phyloP scores from a whole-genome alignment of 2,113 vertebrate genomes.

The Myrmophylax atrothorax region DNA sequence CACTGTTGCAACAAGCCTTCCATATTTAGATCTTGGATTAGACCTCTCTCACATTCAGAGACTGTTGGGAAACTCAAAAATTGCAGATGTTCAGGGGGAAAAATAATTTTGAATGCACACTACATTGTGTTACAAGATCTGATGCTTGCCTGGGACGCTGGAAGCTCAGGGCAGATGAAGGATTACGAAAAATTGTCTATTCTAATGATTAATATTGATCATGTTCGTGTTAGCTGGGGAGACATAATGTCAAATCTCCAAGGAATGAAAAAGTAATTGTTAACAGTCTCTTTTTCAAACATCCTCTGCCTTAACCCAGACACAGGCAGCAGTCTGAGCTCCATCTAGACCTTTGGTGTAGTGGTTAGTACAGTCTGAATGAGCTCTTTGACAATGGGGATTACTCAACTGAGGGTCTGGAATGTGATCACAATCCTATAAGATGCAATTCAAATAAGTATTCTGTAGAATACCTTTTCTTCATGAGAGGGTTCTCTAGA shows the following conservation, averaged over 20 bases:
- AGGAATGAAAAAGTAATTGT: background rate
- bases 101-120: background rate
- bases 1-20: background rate
- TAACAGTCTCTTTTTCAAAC: background rate
- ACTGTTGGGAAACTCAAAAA: background rate
- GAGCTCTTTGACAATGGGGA: background rate
- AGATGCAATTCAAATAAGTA: background rate
- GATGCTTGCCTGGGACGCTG: background rate
- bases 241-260: background rate
- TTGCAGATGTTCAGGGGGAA: background rate
- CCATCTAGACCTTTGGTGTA: background rate
- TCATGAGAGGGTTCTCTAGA: background rate
- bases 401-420: background rate
- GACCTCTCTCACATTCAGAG: background rate
- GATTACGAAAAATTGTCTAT: background rate
- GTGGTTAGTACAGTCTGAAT: background rate
- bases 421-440: background rate
- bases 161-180: background rate
- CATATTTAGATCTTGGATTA: background rate
- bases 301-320: background rate
- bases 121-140: background rate
- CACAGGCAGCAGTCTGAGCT: background rate
- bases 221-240: accelerated
- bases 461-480: background rate
- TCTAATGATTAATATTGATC: background rate